phyloP scores from a whole-genome alignment of 1,140 invertebrate genomes.

The Bombus confusus region DNA sequence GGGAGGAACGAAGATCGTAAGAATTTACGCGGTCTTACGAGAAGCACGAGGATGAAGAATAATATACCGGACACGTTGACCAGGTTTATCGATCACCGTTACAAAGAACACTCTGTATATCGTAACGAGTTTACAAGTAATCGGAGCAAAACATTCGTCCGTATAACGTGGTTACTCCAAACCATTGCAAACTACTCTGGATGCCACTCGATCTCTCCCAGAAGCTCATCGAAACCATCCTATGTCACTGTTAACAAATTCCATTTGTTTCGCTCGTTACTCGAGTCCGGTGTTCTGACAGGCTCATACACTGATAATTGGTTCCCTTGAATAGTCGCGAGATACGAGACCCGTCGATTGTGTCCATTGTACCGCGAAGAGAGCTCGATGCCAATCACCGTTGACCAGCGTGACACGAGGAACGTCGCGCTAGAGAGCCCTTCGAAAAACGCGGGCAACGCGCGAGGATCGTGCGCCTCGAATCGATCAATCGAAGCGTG shows the following conservation, averaged over 20 bases:
- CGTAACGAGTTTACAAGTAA: background rate
- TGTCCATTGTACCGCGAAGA: constrained; percentile 10
- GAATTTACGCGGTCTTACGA: background rate
- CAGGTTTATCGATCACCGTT: background rate
- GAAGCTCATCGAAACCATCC: background rate
- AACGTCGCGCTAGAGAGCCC: background rate
- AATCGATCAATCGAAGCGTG: constrained; percentile 21
- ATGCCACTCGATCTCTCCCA: background rate
- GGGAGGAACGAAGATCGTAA: background rate
- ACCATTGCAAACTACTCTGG: background rate
- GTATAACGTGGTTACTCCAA: background rate
- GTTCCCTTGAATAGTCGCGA: constrained; percentile 19
- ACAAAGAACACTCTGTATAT: background rate
- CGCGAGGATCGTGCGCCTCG: background rate
- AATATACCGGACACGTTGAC: background rate
- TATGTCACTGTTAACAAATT: constrained; percentile 14
- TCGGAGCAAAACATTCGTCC: background rate
- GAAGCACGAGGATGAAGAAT: too few species aligned
- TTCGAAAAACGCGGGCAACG: constrained; percentile 3
- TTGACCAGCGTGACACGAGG: constrained; percentile 8
- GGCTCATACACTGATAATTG: constrained; percentile 7
- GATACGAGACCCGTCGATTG: constrained; percentile 24
- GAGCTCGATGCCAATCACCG: constrained; percentile 26
- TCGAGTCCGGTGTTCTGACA: background rate
- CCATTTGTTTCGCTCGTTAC: constrained; percentile 31